Evolutionary conservation across 2,797 vertebrate genomes (phyloP).

Genomic region (Mus minutoides): DNA sequence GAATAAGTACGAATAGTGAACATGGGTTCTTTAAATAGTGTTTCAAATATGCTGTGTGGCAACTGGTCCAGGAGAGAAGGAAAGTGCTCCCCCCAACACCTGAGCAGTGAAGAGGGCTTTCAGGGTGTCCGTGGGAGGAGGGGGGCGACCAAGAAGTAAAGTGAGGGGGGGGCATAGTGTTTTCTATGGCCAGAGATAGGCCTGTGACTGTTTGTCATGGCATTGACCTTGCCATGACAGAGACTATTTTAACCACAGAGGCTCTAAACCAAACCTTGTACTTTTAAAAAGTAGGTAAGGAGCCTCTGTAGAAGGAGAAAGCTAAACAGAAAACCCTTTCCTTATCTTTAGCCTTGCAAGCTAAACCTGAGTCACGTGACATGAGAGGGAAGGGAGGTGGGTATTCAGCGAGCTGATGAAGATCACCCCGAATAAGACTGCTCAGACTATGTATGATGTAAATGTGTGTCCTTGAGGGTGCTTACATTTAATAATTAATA

Average conservation of each 20-base stretch:
- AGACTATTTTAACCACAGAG: neutral
- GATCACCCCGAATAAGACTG: neutral
- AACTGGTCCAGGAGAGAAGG: neutral
- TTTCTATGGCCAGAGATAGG: neutral
- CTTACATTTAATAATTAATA: constrained; percentile 6
- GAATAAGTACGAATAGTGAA: neutral
- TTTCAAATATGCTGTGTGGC: neutral
- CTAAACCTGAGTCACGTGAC: neutral
- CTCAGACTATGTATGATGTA: neutral
- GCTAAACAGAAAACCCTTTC: neutral
- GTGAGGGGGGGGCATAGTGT: neutral
- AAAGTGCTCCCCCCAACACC: neutral
- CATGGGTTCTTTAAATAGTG: neutral
- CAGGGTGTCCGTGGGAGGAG: neutral
- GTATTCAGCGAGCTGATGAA: neutral
- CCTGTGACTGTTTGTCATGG: neutral
- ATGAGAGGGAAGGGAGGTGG: neutral
- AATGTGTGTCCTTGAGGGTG: neutral
- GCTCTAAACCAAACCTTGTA: neutral
- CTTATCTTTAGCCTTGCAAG: neutral
- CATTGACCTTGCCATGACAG: neutral
- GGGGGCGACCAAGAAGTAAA: neutral
- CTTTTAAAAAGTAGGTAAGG: neutral
- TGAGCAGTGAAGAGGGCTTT: neutral
- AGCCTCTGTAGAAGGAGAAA: neutral